Conservation (phyloP, 2,888 invertebrate species). For the Phortica okadai region DNA sequence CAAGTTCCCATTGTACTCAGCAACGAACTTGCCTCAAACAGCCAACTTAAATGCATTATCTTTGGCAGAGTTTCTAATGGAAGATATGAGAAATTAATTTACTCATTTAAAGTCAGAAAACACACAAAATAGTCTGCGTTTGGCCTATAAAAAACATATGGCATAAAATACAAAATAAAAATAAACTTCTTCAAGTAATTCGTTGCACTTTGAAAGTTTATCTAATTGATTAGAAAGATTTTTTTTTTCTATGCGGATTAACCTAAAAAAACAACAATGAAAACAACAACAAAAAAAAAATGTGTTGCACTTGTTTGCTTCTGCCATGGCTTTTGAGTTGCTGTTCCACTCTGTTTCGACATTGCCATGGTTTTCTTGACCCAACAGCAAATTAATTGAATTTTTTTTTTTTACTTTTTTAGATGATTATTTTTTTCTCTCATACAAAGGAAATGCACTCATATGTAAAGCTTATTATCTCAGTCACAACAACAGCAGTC, state of each 20-base stretch:
- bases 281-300: neutral
- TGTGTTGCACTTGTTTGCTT: conserved; percentile 5
- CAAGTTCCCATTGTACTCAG: too few species aligned
- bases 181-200: neutral
- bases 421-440: neutral
- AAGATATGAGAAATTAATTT: too few species aligned
- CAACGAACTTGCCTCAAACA: too few species aligned
- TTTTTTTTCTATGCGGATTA: neutral
- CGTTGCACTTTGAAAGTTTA: conserved; percentile 8
- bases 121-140: too few species aligned
- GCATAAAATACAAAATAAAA: too few species aligned
- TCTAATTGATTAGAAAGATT: conserved; percentile 31
- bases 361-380: neutral
- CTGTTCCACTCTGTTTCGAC: neutral
- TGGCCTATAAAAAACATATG: too few species aligned
- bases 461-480: conserved; percentile 19
- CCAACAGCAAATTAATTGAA: neutral
- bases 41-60: too few species aligned
- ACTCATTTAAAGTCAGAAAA: too few species aligned
- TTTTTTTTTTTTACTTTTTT: neutral
- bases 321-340: neutral
- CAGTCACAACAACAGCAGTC: neutral
- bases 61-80: too few species aligned
- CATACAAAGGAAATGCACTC: conserved; percentile 23
- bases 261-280: conserved; percentile 2